These are phyloP conservation scores for Rhinogobio ventralis DNA, from an alignment of 2,797 vertebrate genomes.

Conservation along the genomic window DNA sequence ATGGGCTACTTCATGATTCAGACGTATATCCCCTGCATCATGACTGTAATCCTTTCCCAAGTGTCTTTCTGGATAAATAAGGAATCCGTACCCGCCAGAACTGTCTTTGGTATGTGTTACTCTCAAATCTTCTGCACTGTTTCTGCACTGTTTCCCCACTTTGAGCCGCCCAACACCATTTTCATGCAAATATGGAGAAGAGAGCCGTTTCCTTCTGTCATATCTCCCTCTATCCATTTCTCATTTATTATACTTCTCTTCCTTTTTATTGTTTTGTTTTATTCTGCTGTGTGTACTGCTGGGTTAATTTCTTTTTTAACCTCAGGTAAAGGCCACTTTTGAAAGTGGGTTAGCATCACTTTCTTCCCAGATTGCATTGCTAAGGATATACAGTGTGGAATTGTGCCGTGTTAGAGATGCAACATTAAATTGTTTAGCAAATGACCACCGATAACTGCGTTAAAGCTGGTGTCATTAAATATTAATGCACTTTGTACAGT, in stretches of 20 bases:
- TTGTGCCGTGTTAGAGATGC: not conserved
- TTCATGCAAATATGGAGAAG: conserved; percentile 53
- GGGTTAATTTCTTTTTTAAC: not conserved
- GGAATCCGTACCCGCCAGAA: conserved; percentile 96
- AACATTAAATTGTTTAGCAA: not conserved
- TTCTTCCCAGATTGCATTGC: not conserved
- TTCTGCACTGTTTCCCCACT: too few species aligned
- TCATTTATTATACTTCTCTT: conserved; percentile 14
- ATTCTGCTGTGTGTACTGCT: not conserved
- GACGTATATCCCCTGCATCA: conserved; percentile 99
- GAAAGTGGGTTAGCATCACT: not conserved
- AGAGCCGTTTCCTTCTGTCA: conserved; percentile 4
- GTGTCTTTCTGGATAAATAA: conserved; percentile 99
- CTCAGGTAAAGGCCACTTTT: not conserved
- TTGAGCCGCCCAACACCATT: conserved; percentile 49
- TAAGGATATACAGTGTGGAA: not conserved
- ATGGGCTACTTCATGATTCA: conserved; percentile 99
- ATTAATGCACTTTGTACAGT: not conserved
- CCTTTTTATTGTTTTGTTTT: not conserved
- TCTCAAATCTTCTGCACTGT: conserved; percentile 61
- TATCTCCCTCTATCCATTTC: not conserved
- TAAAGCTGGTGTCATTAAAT: not conserved
- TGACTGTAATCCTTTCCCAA: conserved; percentile 99
- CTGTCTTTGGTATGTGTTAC: conserved; percentile 92
- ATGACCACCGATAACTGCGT: not conserved